Evolutionary conservation across 1,140 invertebrate genomes (phyloP), one percentile per base, ranked within the genome.

Genomic region (Manduca sexta): DNA sequence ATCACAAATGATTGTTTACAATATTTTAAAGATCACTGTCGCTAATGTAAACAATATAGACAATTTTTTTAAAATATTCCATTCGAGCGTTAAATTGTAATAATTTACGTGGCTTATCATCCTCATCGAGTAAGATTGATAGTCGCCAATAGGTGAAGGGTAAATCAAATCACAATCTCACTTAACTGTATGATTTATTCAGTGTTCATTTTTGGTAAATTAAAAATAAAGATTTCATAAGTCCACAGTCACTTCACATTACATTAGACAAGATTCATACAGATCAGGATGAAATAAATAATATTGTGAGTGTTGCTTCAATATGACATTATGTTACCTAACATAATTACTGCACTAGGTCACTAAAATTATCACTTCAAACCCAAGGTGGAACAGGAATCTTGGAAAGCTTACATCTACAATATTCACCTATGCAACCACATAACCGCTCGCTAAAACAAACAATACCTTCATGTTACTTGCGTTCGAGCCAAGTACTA

Each of bases 181-280:
- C 72, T 78, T 84, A 78, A 75, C 68, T 64, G 68, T 78, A 75
- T 69, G 69, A 75, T 84, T 84, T 81, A 81, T 80, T 82, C 62
- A 69, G 65, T 78, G 80, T 72, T 83, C 70, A 81, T 84, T 83
- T 84, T 84, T 83, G 81, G 79, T 83, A 83, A 76, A 83, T 76
- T 81, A 78, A 80, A 84, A 83, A 79, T 79, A 80, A 76, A 71
- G 58, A 65, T 75, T 77, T 81, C 66, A 79, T 74, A 74, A 79
- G 64, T 82, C 71, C 77, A 82, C 77, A 80, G 70, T 77, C 78
- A 82, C 76, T 82, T n/a, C n/a, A n/a, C n/a, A n/a, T n/a, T 84
- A 81, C 63, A 72, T 65, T 69, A 74, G 73, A 73, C 74, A 81
- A 81, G 69, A 78, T 83, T 78, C 74, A 74, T 84, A 84, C 78